A percentile compares a stretch with the other conserved stretches of the same genome.
These are phyloP conservation scores for Hirundo rustica DNA, from an alignment of 2,797 vertebrate genomes.

Conservation along the genomic window DNA sequence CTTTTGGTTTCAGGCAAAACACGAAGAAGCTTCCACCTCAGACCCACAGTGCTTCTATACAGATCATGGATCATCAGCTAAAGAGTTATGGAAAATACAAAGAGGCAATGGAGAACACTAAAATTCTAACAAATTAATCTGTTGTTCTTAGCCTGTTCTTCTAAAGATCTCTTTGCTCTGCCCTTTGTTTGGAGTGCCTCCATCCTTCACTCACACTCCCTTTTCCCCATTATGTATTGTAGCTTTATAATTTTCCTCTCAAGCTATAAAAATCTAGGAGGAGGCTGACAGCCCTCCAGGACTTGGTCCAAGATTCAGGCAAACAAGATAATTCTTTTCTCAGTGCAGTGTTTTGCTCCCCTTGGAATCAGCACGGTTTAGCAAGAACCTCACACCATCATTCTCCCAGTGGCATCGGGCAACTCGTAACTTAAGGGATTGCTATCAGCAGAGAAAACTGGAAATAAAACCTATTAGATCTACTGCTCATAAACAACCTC, in stretches of 20 bases:
- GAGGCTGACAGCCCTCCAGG: background rate
- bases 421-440: background rate
- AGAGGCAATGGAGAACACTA: background rate
- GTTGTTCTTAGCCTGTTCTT: background rate
- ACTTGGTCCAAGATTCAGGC: background rate
- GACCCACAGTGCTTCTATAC: background rate
- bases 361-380: background rate
- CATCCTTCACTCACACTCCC: background rate
- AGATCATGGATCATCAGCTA: background rate
- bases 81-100: background rate
- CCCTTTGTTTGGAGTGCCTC: background rate
- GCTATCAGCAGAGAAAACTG: background rate
- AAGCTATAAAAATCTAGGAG: background rate
- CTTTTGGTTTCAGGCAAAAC: background rate
- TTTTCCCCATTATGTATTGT: background rate
- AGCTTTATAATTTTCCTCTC: background rate
- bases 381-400: background rate
- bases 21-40: background rate
- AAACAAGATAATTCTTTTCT: background rate
- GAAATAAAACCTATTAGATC: background rate
- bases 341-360: background rate
- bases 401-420: background rate
- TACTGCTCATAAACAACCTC: background rate
- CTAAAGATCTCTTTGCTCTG: background rate
- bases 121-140: background rate